phyloP scores from a whole-genome alignment of 2,113 vertebrate genomes.

The Dascyllus trimaculatus region DNA sequence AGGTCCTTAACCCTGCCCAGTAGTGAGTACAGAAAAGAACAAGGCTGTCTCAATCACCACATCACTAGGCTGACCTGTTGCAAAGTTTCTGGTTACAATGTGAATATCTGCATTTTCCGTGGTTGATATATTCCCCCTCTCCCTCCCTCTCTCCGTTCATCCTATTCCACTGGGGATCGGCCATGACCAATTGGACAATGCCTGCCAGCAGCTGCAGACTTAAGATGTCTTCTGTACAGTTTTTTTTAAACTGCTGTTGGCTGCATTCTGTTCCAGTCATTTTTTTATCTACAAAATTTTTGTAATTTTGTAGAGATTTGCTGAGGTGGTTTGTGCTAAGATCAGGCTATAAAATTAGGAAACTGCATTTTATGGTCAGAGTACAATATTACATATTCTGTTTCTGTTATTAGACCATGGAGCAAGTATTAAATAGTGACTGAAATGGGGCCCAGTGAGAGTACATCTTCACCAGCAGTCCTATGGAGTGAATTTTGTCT shows the following conservation, averaged over 20 bases:
- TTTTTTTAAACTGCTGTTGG: conserved; percentile 17
- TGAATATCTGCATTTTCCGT: conserved; percentile 29
- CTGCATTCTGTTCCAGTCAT: conserved; percentile 24
- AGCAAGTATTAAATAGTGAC: too few species aligned
- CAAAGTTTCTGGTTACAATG: conserved; percentile 51
- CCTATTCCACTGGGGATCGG: conserved; percentile 45
- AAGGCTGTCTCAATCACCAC: conserved; percentile 33
- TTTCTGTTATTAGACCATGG: too few species aligned
- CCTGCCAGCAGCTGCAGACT: conserved; percentile 74
- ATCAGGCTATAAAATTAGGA: too few species aligned
- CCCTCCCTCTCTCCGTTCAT: conserved; percentile 34
- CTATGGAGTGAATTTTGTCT: too few species aligned
- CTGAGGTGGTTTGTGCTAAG: too few species aligned
- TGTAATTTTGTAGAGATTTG: background rate
- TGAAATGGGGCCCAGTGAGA: too few species aligned
- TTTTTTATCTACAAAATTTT: background rate
- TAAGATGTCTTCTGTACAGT: conserved; percentile 55
- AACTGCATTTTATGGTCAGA: too few species aligned
- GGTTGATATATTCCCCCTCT: conserved; percentile 58
- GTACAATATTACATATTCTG: too few species aligned
- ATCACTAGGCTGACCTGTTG: conserved; percentile 42
- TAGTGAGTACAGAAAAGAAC: conserved; percentile 46
- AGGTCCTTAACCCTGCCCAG: conserved; percentile 58
- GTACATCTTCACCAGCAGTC: too few species aligned
- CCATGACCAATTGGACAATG: conserved; percentile 78